Evolutionary conservation across 2,888 invertebrate genomes (phyloP).

Genomic region (Cantharis lateralis): DNA sequence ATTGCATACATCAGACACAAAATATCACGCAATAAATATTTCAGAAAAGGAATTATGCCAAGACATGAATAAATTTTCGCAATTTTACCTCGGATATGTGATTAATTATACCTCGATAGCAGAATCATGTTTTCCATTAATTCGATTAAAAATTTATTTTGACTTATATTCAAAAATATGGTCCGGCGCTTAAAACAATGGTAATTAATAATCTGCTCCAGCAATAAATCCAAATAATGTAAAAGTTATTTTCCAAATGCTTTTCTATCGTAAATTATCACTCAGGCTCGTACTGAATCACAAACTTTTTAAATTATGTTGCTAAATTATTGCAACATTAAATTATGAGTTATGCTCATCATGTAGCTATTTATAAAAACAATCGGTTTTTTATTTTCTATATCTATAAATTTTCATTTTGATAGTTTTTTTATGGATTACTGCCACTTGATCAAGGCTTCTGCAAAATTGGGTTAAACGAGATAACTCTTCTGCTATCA

Average conservation of each 20-base stretch:
- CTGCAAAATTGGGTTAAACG: not conserved
- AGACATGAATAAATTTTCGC: not conserved
- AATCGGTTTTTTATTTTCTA: not conserved
- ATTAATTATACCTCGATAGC: not conserved
- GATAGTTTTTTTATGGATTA: not conserved
- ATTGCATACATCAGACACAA: slow-evolving; percentile 16
- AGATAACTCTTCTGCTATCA: not conserved
- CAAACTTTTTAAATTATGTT: not conserved
- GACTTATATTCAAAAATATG: not conserved
- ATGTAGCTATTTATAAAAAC: not conserved
- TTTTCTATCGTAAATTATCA: not conserved
- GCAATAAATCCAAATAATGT: not conserved
- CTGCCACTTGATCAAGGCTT: not conserved
- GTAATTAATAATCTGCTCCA: not conserved
- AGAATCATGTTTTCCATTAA: not conserved
- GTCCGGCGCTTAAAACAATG: not conserved
- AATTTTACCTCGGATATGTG: not conserved
- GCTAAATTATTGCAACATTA: not conserved
- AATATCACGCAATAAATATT: not conserved
- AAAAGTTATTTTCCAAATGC: not conserved
- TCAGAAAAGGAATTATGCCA: not conserved
- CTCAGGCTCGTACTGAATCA: not conserved
- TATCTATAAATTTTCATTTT: not conserved
- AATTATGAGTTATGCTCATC: not conserved
- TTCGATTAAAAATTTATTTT: not conserved